phyloP scores from a whole-genome alignment of 2,797 vertebrate species.

The Masticophis lateralis region DNA sequence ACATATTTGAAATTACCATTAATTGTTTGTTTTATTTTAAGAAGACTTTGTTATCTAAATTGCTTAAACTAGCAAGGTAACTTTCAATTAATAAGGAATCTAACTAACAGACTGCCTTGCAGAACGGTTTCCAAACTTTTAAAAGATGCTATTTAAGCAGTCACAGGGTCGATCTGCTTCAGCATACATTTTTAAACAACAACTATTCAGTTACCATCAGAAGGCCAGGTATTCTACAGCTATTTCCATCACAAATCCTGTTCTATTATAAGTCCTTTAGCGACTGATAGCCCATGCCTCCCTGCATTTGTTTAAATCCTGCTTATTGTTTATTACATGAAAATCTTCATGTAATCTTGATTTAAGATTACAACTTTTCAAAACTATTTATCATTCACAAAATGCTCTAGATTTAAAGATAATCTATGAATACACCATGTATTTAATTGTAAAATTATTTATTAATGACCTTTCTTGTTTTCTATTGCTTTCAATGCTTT shows the following conservation, averaged over 20 bases:
- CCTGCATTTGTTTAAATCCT: not conserved
- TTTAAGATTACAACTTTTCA: not conserved
- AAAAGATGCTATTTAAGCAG: not conserved
- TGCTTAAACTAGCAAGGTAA: not conserved
- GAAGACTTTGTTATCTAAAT: not conserved
- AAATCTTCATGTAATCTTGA: not conserved
- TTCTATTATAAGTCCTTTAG: not conserved
- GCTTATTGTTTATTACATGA: not conserved
- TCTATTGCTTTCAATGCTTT: not conserved
- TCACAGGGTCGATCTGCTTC: not conserved
- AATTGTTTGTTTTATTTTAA: not conserved
- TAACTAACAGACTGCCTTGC: not conserved
- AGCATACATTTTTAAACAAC: not conserved
- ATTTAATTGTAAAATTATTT: not conserved
- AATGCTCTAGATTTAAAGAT: not conserved
- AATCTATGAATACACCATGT: not conserved
- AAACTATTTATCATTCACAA: not conserved
- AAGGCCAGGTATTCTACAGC: not conserved
- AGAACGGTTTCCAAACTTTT: constrained; percentile 1
- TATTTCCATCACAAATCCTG: not conserved
- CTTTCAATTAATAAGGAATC: not conserved
- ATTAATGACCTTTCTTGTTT: not conserved
- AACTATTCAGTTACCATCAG: not conserved
- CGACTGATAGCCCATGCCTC: not conserved
- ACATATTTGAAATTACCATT: not conserved